Evolutionary conservation across 1,140 invertebrate species (phyloP).

Genomic region (Latrodectus geometricus): DNA sequence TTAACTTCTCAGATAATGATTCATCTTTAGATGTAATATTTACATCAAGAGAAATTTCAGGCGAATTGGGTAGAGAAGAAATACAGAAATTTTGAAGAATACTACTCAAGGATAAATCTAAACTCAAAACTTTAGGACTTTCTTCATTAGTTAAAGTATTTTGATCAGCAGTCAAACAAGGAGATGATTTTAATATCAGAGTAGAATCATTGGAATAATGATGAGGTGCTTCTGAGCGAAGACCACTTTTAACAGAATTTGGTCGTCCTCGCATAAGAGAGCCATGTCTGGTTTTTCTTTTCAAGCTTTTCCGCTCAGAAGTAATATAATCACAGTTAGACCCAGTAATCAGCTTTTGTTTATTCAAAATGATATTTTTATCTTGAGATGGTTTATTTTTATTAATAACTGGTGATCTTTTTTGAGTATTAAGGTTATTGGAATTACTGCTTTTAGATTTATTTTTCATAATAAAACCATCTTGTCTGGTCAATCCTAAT

Average conservation of each 20-base stretch:
- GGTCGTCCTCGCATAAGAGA: slow-evolving; percentile 45
- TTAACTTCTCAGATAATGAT: background rate
- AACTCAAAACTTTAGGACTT: background rate
- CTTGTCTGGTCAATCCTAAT: slow-evolving; percentile 5
- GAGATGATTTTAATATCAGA: background rate
- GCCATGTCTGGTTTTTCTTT: slow-evolving; percentile 20
- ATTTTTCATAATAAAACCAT: slow-evolving; percentile 18
- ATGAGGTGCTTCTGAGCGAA: background rate
- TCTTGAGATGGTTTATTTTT: too few relatives aligned
- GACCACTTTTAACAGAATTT: slow-evolving; percentile 42
- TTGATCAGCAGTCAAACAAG: background rate
- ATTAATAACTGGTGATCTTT: background rate
- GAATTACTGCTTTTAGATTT: background rate
- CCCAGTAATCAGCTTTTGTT: background rate
- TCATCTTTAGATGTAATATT: background rate
- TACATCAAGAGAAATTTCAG: background rate
- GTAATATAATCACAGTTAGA: background rate
- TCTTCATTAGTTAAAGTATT: background rate
- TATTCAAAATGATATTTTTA: too few relatives aligned
- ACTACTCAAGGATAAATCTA: background rate
- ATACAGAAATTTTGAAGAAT: background rate
- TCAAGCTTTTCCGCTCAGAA: background rate
- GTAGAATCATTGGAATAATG: slow-evolving; percentile 2
- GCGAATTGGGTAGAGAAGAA: background rate
- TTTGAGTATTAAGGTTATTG: background rate